Percentiles rank a stretch among this genome's conserved stretches.
phyloP scores from a whole-genome alignment of 2,888 invertebrate species.

The Eupithecia subfuscata region DNA sequence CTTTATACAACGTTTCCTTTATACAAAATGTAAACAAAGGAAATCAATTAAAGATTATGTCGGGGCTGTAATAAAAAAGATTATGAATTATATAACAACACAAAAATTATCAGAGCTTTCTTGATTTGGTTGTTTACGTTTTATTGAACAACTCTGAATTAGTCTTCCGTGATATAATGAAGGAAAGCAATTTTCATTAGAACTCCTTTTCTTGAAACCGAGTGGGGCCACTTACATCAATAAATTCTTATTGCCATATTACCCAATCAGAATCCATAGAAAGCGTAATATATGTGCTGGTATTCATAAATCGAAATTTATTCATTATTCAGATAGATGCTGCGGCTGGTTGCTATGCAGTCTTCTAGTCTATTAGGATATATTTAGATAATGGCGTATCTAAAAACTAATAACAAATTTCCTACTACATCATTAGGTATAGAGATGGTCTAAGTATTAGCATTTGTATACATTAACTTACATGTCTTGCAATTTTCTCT shows the following conservation, averaged over 20 bases:
- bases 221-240: slow-evolving; percentile 23
- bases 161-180: slow-evolving; percentile 18
- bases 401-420: background rate
- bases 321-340: slow-evolving; percentile 35
- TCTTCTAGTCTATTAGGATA: background rate
- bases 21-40: background rate
- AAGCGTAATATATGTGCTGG: slow-evolving; percentile 32
- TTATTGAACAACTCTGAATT: background rate
- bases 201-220: slow-evolving; percentile 25
- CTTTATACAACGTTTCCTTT: background rate
- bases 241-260: slow-evolving; percentile 31
- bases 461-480: background rate
- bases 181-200: slow-evolving; percentile 35
- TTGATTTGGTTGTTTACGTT: slow-evolving; percentile 1
- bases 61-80: background rate
- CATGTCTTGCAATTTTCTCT: background rate
- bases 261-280: slow-evolving; percentile 39
- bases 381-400: background rate
- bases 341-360: slow-evolving; percentile 9
- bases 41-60: background rate
- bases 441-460: background rate
- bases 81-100: background rate
- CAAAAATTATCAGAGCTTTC: background rate
- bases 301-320: slow-evolving; percentile 29
- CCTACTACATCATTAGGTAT: background rate